Percentiles rank a stretch among this genome's conserved stretches.
Conservation (phyloP, 2,113 vertebrate species). For the Excalfactoria chinensis region DNA sequence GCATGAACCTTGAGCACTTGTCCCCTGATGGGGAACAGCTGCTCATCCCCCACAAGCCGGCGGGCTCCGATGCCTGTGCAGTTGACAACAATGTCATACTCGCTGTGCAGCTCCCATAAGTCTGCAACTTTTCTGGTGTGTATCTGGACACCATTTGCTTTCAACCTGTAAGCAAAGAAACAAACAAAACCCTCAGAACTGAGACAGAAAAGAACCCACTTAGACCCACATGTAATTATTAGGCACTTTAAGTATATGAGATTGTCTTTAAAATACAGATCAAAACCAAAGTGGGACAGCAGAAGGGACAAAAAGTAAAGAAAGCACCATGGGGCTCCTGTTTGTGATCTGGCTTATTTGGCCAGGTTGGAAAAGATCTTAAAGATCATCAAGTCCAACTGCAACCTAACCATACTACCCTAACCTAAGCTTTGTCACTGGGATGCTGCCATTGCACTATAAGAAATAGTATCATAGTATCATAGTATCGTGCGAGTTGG, state of each 20-base stretch:
- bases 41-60: constrained; percentile 76
- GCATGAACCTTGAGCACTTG: constrained; percentile 89
- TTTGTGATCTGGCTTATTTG: neutral
- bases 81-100: constrained; percentile 88
- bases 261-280: neutral
- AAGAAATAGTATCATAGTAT: too few relatives aligned
- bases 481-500: too few relatives aligned
- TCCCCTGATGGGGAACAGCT: constrained; percentile 84
- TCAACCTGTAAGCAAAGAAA: constrained; percentile 70
- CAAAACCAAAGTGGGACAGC: neutral
- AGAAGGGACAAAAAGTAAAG: neutral
- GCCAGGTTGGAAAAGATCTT: neutral
- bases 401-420: too few relatives aligned
- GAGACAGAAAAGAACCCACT: neutral
- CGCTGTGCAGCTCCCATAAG: constrained; percentile 81
- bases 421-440: neutral
- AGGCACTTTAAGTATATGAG: neutral
- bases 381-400: too few relatives aligned
- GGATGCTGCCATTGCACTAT: neutral
- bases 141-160: constrained; percentile 77
- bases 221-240: neutral
- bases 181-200: neutral
- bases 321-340: neutral
- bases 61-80: constrained; percentile 88
- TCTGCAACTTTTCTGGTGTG: constrained; percentile 77